phyloP scores from a whole-genome alignment of 2,888 invertebrate genomes.

The Bombylius major region DNA sequence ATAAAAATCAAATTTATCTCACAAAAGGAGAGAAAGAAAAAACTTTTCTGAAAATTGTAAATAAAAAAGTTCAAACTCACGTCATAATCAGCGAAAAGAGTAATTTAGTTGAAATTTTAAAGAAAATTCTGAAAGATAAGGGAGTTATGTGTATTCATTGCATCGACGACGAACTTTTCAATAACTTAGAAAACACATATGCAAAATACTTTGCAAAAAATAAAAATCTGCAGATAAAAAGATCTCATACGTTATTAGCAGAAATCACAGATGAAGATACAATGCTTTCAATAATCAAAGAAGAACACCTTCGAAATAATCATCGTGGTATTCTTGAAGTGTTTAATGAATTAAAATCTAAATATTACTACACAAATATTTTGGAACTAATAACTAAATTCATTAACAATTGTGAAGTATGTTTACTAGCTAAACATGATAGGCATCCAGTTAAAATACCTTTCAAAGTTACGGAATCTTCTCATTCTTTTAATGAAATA shows the following conservation, averaged over 20 bases:
- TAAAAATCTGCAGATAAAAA: neutral
- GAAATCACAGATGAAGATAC: neutral
- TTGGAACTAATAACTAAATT: neutral
- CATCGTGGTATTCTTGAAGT: conserved; percentile 2
- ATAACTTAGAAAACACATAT: neutral
- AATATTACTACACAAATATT: neutral
- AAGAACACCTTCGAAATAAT: conserved; percentile 1
- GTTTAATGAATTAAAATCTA: neutral
- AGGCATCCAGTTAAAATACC: neutral
- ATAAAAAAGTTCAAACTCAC: conserved; percentile 6
- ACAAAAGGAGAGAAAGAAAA: neutral
- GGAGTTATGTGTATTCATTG: conserved; percentile 4
- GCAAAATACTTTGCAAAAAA: neutral
- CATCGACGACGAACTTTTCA: neutral
- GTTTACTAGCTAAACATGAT: neutral
- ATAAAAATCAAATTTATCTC: conserved; percentile 8
- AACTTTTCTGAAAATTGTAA: conserved; percentile 3
- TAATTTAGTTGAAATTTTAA: neutral
- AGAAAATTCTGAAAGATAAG: neutral
- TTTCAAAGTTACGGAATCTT: neutral
- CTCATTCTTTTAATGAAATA: neutral
- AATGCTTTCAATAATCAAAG: conserved; percentile 1
- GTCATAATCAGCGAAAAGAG: neutral
- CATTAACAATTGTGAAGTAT: neutral
- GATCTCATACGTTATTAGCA: neutral